These are phyloP conservation scores for Ammodramus savannarum DNA, from an alignment of 2,113 vertebrate species.

Conservation along the genomic window DNA sequence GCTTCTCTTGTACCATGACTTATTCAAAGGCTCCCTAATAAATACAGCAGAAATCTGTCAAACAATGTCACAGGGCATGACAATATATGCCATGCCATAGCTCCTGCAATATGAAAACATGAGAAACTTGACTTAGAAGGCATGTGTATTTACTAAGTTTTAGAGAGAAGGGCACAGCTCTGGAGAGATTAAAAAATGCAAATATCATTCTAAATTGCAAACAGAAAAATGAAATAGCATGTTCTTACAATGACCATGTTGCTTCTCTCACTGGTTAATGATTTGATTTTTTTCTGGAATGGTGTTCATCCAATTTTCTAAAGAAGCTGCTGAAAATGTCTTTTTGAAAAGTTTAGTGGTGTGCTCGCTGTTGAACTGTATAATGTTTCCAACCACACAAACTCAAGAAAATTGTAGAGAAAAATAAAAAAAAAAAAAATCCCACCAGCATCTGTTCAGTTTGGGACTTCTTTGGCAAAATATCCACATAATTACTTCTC, in stretches of 20 bases:
- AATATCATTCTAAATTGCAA: neutral
- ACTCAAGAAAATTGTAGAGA: neutral
- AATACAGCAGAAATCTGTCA: neutral
- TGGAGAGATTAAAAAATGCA: neutral
- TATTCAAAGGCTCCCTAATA: neutral
- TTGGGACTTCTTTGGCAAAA: neutral
- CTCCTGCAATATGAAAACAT: neutral
- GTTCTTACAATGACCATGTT: neutral
- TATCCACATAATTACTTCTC: neutral
- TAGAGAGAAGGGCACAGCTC: neutral
- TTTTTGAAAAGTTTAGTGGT: neutral
- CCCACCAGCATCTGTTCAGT: neutral
- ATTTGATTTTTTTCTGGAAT: neutral
- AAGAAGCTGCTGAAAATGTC: neutral
- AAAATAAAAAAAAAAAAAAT: neutral
- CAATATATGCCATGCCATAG: neutral
- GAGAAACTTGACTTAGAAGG: neutral
- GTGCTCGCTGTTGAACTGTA: accelerated
- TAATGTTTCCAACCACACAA: neutral
- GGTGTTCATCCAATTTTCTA: neutral
- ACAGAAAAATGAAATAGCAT: neutral
- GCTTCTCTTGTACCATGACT: neutral
- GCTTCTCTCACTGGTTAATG: neutral
- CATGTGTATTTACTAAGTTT: neutral
- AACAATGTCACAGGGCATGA: neutral